Evolutionary conservation across 2,888 invertebrate genomes (phyloP).

Genomic region (Drosophila peninsularis): DNA sequence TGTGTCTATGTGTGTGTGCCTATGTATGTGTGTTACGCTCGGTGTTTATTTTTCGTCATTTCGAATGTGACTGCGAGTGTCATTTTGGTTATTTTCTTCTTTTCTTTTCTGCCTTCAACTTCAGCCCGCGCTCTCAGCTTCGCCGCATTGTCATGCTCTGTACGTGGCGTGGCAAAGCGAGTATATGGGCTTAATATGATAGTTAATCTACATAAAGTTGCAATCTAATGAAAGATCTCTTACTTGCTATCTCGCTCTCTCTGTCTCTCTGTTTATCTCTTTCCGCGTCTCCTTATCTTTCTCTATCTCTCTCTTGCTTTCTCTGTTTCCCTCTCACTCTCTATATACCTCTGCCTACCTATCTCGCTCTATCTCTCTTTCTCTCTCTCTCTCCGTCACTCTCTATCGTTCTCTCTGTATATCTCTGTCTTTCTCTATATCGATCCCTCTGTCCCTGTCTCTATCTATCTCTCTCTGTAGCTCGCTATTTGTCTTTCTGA

Average conservation of each 20-base stretch:
- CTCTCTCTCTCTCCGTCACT: background rate
- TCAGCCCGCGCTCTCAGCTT: conserved; percentile 26
- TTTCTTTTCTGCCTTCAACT: conserved; percentile 9
- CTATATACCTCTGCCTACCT: too few relatives aligned
- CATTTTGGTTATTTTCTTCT: conserved; percentile 49
- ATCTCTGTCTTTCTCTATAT: background rate
- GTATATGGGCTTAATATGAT: background rate
- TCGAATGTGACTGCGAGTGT: conserved; percentile 69
- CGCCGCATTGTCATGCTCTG: conserved; percentile 9
- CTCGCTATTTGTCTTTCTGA: background rate
- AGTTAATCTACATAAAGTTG: too few relatives aligned
- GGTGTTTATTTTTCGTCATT: conserved; percentile 76
- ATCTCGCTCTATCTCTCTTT: background rate
- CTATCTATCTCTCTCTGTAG: background rate
- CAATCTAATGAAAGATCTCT: too few relatives aligned
- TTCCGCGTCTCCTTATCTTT: too few relatives aligned
- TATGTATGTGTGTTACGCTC: conserved; percentile 44
- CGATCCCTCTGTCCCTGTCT: background rate
- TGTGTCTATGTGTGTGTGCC: background rate
- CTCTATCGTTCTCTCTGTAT: background rate
- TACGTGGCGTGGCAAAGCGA: background rate
- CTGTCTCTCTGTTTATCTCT: too few relatives aligned
- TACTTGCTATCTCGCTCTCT: too few relatives aligned
- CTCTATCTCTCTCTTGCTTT: too few relatives aligned
- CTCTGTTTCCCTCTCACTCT: background rate